Evolutionary conservation across 2,888 invertebrate species (phyloP).

Genomic region (Andrena dorsata): DNA sequence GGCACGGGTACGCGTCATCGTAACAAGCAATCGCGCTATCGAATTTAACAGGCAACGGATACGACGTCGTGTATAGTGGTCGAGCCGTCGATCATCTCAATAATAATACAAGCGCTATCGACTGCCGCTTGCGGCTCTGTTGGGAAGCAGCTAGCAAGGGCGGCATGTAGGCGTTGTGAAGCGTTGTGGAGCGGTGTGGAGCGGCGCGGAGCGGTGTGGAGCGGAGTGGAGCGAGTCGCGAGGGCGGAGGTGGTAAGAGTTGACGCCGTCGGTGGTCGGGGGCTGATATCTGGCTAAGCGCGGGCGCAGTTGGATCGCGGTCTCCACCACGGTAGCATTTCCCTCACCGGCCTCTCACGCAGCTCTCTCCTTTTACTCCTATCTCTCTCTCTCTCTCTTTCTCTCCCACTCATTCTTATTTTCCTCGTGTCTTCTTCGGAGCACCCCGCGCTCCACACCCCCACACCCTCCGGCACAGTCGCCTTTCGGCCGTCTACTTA

Average conservation of each 20-base stretch:
- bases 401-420: conserved; percentile 35
- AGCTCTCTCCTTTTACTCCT: conserved; percentile 50
- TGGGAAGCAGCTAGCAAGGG: conserved; percentile 1
- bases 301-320: conserved; percentile 82
- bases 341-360: conserved; percentile 67
- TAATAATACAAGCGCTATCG: conserved; percentile 63
- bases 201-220: conserved; percentile 45
- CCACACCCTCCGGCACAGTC: conserved; percentile 5
- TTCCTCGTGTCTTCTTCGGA: conserved; percentile 15
- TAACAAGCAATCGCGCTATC: conserved; percentile 47
- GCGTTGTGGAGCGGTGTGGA: conserved; percentile 59
- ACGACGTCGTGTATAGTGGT: conserved; percentile 38
- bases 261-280: conserved; percentile 73
- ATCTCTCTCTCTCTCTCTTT: conserved; percentile 43
- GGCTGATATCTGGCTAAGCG: conserved; percentile 81
- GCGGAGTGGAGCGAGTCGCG: conserved; percentile 49
- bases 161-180: conserved; percentile 47
- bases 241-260: conserved; percentile 76
- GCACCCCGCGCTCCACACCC: not conserved
- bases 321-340: conserved; percentile 79
- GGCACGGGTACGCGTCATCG: conserved; percentile 11
- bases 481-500: conserved; percentile 30
- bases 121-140: conserved; percentile 35
- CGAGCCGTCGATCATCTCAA: conserved; percentile 46
- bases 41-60: conserved; percentile 48